phyloP scores from a whole-genome alignment of 2,888 invertebrate species.

The Phanerotoma sp. region DNA sequence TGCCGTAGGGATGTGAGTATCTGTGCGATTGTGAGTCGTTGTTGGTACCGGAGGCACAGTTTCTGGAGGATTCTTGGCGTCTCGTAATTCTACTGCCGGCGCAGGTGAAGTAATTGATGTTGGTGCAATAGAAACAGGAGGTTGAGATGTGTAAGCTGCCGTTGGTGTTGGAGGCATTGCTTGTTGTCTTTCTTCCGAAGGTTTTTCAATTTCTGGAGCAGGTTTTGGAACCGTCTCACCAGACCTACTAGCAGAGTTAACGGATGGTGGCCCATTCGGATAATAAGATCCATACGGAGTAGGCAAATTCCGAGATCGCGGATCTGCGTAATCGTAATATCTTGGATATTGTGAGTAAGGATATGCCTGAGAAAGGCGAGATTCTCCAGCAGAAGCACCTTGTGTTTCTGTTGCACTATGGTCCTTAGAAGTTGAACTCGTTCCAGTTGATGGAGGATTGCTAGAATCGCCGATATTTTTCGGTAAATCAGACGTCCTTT shows the following conservation, averaged over 20 bases:
- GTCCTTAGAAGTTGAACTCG: constrained; percentile 28
- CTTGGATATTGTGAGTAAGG: constrained; percentile 54
- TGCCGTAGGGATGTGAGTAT: constrained; percentile 50
- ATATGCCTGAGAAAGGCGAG: constrained; percentile 48
- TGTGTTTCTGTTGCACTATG: constrained; percentile 24
- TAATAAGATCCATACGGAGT: constrained; percentile 51
- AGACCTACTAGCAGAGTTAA: constrained; percentile 39
- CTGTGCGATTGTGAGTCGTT: constrained; percentile 41
- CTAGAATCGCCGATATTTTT: too few relatives aligned
- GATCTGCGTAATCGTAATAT: constrained; percentile 52
- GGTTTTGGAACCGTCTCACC: constrained; percentile 35
- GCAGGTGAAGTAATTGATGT: not conserved
- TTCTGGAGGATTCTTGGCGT: constrained; percentile 34
- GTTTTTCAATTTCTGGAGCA: constrained; percentile 28
- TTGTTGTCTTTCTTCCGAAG: constrained; percentile 32
- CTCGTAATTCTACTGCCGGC: constrained; percentile 32
- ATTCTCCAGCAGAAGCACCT: constrained; percentile 12
- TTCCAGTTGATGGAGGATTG: constrained; percentile 25
- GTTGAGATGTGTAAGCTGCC: constrained; percentile 40
- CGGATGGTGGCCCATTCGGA: constrained; percentile 46
- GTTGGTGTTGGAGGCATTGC: constrained; percentile 36
- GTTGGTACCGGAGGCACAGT: constrained; percentile 27
- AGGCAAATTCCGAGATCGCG: constrained; percentile 45
- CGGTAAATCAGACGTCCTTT: constrained; percentile 21
- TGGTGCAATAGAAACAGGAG: constrained; percentile 36